These are phyloP conservation scores for Porites divaricata DNA, from an alignment of 92 coral and sea anemone genomes.

Conservation along the genomic window DNA sequence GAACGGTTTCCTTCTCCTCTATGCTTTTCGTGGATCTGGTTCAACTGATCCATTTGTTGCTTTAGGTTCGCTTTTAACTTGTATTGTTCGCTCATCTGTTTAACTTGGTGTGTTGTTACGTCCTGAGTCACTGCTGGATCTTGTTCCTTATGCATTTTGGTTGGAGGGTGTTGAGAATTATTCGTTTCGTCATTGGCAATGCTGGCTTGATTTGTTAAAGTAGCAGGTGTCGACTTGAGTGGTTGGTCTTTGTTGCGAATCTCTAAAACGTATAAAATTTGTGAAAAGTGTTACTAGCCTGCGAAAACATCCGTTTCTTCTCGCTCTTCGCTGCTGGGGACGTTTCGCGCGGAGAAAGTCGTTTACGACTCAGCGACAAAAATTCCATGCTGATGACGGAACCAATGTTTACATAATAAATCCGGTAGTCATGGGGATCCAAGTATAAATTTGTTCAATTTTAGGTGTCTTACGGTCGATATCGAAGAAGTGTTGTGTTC, in stretches of 20 bases:
- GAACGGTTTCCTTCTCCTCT: neutral
- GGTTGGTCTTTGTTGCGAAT: neutral
- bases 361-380: too few species aligned
- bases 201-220: neutral
- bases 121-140: neutral
- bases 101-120: neutral
- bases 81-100: neutral
- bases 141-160: neutral
- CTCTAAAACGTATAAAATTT: neutral
- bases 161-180: neutral
- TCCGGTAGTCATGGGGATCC: too few species aligned
- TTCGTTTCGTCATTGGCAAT: neutral
- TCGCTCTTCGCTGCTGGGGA: too few species aligned
- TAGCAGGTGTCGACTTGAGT: neutral
- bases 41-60: slow-evolving; percentile 22
- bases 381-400: too few species aligned
- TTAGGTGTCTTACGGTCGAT: too few species aligned
- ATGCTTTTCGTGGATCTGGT: neutral
- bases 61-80: slow-evolving; percentile 18
- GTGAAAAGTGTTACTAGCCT: too few species aligned
- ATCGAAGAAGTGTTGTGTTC: too few species aligned
- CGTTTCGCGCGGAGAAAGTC: too few species aligned
- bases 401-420: too few species aligned
- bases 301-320: too few species aligned
- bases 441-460: too few species aligned